Conservation (phyloP, 1,140 invertebrate genomes). For the Parasteatoda tepidariorum region DNA sequence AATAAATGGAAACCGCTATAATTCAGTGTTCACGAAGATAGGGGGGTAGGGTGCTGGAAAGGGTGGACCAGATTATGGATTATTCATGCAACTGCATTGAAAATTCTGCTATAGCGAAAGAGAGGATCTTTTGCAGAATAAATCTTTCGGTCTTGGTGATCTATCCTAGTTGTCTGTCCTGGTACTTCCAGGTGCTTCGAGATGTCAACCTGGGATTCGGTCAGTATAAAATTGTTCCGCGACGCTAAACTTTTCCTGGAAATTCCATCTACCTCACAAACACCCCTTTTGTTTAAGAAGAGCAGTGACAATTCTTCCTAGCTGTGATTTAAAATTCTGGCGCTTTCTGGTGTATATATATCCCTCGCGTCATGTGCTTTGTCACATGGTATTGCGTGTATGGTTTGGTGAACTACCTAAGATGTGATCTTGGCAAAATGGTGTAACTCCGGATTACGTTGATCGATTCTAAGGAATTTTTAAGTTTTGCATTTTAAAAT, state of each 20-base stretch:
- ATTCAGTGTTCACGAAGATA: neutral
- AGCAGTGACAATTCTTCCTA: slow-evolving; percentile 39
- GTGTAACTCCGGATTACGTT: neutral
- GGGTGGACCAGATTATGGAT: slow-evolving; percentile 19
- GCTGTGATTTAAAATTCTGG: slow-evolving; percentile 51
- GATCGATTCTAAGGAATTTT: too few relatives aligned
- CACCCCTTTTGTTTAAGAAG: slow-evolving; percentile 24
- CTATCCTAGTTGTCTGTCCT: slow-evolving; percentile 18
- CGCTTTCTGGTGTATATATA: neutral
- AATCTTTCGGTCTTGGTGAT: slow-evolving; percentile 30
- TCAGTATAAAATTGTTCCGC: slow-evolving; percentile 49
- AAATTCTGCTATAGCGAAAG: slow-evolving; percentile 39
- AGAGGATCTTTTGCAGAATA: slow-evolving; percentile 16
- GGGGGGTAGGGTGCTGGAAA: neutral
- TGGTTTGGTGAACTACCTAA: neutral
- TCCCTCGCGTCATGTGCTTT: slow-evolving; percentile 49
- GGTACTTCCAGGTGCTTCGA: neutral
- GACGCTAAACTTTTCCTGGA: slow-evolving; percentile 36
- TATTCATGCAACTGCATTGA: slow-evolving; percentile 48
- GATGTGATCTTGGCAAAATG: neutral
- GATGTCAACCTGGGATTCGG: slow-evolving; percentile 24
- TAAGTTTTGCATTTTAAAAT: too few relatives aligned
- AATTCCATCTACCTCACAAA: neutral
- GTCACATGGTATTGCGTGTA: slow-evolving; percentile 46
- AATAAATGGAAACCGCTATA: slow-evolving; percentile 23